Evolutionary conservation across 2,797 vertebrate genomes (phyloP).

Genomic region (Chelidonichthys spinosus): DNA sequence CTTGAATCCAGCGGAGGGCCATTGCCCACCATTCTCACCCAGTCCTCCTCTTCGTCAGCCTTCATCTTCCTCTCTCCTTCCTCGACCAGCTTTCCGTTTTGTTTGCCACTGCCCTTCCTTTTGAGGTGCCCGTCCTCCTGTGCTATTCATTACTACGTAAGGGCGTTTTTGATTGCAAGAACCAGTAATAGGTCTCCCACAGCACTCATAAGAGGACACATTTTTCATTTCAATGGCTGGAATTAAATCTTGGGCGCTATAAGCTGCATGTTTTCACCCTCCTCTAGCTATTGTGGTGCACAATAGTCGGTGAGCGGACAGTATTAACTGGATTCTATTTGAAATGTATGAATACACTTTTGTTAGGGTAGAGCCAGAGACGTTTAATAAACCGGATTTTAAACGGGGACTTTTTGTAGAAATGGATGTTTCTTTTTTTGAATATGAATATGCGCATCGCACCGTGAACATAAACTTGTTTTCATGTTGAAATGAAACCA

Average conservation of each 20-base stretch:
- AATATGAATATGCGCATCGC: too few species aligned
- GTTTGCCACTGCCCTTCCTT: conserved; percentile 53
- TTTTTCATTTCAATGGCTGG: conserved; percentile 47
- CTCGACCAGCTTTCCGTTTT: conserved; percentile 37
- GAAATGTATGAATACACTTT: conserved; percentile 1
- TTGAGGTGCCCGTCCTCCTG: conserved; percentile 58
- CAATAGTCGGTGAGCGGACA: conserved; percentile 7
- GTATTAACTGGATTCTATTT: conserved; percentile 25
- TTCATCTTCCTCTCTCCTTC: neutral
- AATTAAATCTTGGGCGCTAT: conserved; percentile 44
- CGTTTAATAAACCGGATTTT: neutral
- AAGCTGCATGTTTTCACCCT: conserved; percentile 20
- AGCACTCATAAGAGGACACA: conserved; percentile 35
- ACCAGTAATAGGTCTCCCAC: conserved; percentile 35
- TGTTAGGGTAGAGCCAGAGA: neutral
- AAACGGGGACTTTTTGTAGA: neutral
- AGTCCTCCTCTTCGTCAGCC: conserved; percentile 45
- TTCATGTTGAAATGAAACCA: neutral
- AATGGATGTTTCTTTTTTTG: neutral
- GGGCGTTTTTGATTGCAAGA: conserved; percentile 61
- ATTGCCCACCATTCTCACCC: conserved; percentile 68
- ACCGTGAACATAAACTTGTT: neutral
- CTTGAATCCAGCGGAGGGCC: conserved; percentile 69
- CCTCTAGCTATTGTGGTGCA: conserved; percentile 2
- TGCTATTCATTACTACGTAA: conserved; percentile 64